Percentiles rank a stretch among this genome's conserved stretches.
These are phyloP conservation scores for Hydrotaea diabolus DNA, from an alignment of 2,888 invertebrate genomes.

Conservation along the genomic window DNA sequence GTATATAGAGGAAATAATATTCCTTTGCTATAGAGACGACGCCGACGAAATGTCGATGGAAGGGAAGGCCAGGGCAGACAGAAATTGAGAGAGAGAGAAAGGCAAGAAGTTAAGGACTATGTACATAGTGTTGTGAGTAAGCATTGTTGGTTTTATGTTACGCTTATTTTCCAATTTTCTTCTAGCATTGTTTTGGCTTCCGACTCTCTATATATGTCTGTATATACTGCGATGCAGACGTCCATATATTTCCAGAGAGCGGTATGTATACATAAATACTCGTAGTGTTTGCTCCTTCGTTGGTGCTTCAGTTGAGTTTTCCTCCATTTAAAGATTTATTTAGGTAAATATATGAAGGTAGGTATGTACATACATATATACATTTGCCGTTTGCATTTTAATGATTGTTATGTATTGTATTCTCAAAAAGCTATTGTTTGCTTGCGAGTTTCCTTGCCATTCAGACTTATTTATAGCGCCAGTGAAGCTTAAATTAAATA, in stretches of 20 bases:
- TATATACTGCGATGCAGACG: neutral
- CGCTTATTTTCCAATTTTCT: conserved; percentile 78
- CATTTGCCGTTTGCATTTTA: conserved; percentile 68
- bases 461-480: conserved; percentile 67
- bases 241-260: neutral
- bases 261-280: conserved; percentile 8
- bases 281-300: conserved; percentile 28
- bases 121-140: conserved; percentile 37
- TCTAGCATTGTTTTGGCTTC: conserved; percentile 68
- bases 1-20: conserved; percentile 34
- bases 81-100: neutral
- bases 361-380: conserved; percentile 1
- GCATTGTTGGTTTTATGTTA: conserved; percentile 75
- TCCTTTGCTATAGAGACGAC: conserved; percentile 18
- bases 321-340: conserved; percentile 64
- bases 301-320: conserved; percentile 68
- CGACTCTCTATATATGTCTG: conserved; percentile 35
- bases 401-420: conserved; percentile 70
- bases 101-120: conserved; percentile 56
- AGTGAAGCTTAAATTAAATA: conserved; percentile 79
- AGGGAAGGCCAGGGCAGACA: conserved; percentile 43
- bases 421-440: conserved; percentile 67
- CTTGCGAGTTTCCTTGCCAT: conserved; percentile 54
- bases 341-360: neutral
- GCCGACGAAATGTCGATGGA: conserved; percentile 28